Base-by-base conservation (phyloP, 1,140 invertebrate species). In the Microplitis mediator region DNA sequence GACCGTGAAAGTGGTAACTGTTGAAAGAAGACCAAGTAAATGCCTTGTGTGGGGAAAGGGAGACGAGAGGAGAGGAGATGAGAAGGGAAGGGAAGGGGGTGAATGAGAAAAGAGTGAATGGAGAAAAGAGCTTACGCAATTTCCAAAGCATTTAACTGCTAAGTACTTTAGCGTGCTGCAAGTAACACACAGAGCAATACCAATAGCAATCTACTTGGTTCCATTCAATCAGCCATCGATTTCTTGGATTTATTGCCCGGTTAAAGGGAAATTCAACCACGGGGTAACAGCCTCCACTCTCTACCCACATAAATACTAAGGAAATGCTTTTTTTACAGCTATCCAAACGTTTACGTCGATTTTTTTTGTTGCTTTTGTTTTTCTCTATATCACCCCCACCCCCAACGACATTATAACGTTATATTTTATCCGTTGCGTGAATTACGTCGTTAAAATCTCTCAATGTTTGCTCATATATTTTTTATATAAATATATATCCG, bases 201-300 rank as follows among this genome's bases (percentile, higher is more conserved):
- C 39, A 45, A 45, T 45, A 45, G 79, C 80, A 81, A 81, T 81
- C 79, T 80, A 81, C 80, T 81, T 76, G 71, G 74, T 75, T 80
- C 79, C 80, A 80, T 81, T 81, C 80, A 81, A 81, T 81, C 80
- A 81, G 79, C 78, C 72, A 79, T 81, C 80, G 80, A 81, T 81
- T 81, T 79, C 79, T 80, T 79, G 78, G 78, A 81, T 81, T 81
- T 81, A 81, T 81, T 78, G 78, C 75, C 72, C 14, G 64, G 39
- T 14, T 32, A 16, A 8, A 8, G 34, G 14, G 34, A 13, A 31
- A 13, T 54, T 2, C 52, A 5, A 23, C 13, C n/a, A 23, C 13
- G 5, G 5, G 9, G n/a, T n/a, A 54, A 14, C 5, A 54, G 3
- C 16, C n/a, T 14, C 52, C n/a, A 1, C n/a, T n/a, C 16, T 54